phyloP scores from a whole-genome alignment of 1,140 invertebrate species.

The Drosophila subpulchrella region DNA sequence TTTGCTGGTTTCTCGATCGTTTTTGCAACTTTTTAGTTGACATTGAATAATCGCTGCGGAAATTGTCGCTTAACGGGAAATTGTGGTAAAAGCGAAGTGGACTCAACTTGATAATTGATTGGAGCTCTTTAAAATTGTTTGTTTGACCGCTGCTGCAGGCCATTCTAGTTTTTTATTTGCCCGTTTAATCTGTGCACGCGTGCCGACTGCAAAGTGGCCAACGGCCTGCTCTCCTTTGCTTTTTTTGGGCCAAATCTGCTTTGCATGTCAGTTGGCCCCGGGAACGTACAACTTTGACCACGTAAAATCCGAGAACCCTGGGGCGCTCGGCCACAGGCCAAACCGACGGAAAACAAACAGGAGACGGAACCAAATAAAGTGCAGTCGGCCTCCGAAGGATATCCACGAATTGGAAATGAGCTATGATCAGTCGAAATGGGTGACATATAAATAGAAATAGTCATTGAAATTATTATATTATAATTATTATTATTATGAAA shows the following conservation, averaged over 20 bases:
- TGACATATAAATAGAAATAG: too few relatives aligned
- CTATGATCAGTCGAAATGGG: not conserved
- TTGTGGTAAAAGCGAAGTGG: conserved; percentile 46
- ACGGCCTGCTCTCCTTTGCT: not conserved
- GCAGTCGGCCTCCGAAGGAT: not conserved
- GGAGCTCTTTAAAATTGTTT: conserved; percentile 58
- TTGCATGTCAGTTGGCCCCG: conserved; percentile 52
- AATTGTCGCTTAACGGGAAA: conserved; percentile 74
- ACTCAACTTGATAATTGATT: conserved; percentile 66
- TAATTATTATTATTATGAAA: too few relatives aligned
- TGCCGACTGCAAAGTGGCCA: conserved; percentile 36
- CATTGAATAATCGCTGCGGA: conserved; percentile 74
- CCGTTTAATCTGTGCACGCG: conserved; percentile 57
- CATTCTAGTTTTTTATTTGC: conserved; percentile 22
- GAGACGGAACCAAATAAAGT: conserved; percentile 15
- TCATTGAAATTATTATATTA: too few relatives aligned
- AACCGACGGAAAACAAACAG: conserved; percentile 19
- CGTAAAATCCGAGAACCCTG: conserved; percentile 64
- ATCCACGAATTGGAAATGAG: conserved; percentile 2
- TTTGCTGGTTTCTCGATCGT: conserved; percentile 33
- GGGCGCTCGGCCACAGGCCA: conserved; percentile 46
- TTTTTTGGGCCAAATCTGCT: conserved; percentile 41
- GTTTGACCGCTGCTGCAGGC: conserved; percentile 31
- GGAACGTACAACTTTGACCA: conserved; percentile 66
- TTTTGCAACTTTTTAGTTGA: conserved; percentile 48